phyloP scores from a whole-genome alignment of 2,888 invertebrate genomes.

The Trichogramma evanescens region DNA sequence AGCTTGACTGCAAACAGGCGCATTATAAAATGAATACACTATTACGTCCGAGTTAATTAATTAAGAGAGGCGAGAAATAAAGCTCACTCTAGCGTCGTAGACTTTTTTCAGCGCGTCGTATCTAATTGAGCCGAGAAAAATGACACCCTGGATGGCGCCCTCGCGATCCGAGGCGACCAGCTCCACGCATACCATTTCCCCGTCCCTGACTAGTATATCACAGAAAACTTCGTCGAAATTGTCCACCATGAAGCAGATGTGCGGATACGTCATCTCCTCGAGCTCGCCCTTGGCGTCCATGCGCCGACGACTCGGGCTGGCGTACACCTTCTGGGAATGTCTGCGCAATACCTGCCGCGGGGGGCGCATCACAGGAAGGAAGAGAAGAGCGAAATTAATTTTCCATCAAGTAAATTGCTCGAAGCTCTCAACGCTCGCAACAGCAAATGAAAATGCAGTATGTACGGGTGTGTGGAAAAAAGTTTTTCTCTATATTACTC shows the following conservation, averaged over 20 bases:
- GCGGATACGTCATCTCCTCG: conserved; percentile 98
- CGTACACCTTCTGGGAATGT: conserved; percentile 72
- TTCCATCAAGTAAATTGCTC: background rate
- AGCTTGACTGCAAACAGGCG: conserved; percentile 72
- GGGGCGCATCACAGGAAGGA: background rate
- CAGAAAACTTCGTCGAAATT: conserved; percentile 98
- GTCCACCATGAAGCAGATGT: conserved; percentile 98
- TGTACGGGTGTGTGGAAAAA: background rate
- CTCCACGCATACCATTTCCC: conserved; percentile 98
- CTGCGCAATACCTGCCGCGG: conserved; percentile 38
- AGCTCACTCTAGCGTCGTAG: conserved; percentile 80
- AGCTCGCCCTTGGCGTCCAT: conserved; percentile 98
- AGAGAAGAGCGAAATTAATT: background rate
- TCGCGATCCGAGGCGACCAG: conserved; percentile 86
- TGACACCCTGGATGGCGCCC: conserved; percentile 81
- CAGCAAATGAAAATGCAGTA: background rate
- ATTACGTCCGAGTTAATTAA: background rate
- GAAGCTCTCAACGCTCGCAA: no score
- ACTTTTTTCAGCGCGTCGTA: conserved; percentile 96
- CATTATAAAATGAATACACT: background rate
- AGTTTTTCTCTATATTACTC: background rate
- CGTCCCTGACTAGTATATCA: conserved; percentile 94
- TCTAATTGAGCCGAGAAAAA: conserved; percentile 94
- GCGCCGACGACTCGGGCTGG: conserved; percentile 90
- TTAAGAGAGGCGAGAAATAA: background rate